A percentile compares a stretch with the other conserved stretches of the same genome.
phyloP scores from a whole-genome alignment of 1,140 invertebrate species.

The Vollenhovia emeryi region DNA sequence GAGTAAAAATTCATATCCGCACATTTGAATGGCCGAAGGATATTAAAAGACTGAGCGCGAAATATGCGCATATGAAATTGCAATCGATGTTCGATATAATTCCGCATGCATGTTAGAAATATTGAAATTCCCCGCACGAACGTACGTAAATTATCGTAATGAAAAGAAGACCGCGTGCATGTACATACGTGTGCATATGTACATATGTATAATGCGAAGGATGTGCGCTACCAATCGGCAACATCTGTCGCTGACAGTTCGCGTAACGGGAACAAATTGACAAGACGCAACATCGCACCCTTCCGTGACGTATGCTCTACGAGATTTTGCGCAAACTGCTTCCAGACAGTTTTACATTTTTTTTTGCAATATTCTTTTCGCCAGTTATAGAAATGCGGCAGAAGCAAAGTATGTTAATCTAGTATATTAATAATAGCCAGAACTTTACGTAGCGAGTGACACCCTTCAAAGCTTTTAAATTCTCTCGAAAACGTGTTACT shows the following conservation, averaged over 20 bases:
- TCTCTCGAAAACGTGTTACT: background rate
- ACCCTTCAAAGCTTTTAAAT: background rate
- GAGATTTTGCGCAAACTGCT: slow-evolving; percentile 15
- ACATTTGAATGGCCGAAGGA: slow-evolving; percentile 27
- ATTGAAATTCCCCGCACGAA: slow-evolving; percentile 36
- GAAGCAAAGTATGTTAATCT: too few relatives aligned
- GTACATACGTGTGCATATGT: background rate
- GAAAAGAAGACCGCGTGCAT: slow-evolving; percentile 37
- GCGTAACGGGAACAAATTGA: slow-evolving; percentile 56
- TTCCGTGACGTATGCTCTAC: slow-evolving; percentile 4
- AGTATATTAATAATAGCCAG: too few relatives aligned
- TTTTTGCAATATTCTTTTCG: background rate
- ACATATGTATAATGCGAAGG: slow-evolving; percentile 3
- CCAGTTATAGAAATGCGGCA: background rate
- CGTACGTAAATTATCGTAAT: slow-evolving; percentile 57
- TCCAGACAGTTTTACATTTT: background rate
- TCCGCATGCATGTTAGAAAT: slow-evolving; percentile 39
- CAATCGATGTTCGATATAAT: slow-evolving; percentile 57
- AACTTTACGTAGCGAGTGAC: background rate
- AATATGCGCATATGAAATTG: slow-evolving; percentile 53
- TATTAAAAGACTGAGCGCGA: slow-evolving; percentile 43
- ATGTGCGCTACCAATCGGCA: slow-evolving; percentile 58
- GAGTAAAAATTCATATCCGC: slow-evolving; percentile 61
- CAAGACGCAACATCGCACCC: slow-evolving; percentile 53
- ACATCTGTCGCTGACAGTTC: slow-evolving; percentile 56